Evolutionary conservation across 1,140 invertebrate species (phyloP), one percentile per base, ranked within the genome.

Genomic region (Drosophila kurseongensis): DNA sequence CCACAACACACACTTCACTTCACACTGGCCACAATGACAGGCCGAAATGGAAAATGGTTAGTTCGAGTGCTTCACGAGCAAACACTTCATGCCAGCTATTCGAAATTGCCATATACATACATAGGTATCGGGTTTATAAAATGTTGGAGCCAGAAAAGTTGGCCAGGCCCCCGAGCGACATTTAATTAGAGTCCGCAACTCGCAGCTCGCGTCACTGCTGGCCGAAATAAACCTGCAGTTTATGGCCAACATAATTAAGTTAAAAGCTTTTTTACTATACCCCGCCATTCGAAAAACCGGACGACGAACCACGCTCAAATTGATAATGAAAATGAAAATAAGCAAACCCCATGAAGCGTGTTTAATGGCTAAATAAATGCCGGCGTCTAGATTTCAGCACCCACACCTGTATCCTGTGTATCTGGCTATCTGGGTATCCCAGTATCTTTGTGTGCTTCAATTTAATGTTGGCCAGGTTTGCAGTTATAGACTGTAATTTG

Each of bases 241-340:
- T 88, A 88, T 89, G 77, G 84, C 79, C 84, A 86, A 90, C 84
- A 90, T 90, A 89, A 89, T 89, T 89, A 89, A 90, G 80, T 89
- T 89, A 84, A 89, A 89, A 89, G 84, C 85, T 90, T 89, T 89
- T 89, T 89, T 89, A 89, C 77, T 80, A 74, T 68, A 58, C 48
- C n/a, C 45, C 38, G 14, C 16, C 50, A 36, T 36, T 68, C 32
- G 4, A 8, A 14, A 29, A 72, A 56, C 68, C 62, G 73, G 72
- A 66, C 61, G 42, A 38, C 50, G 80, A 32, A 32, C 29, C 79
- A 75, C 83, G 80, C 68, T 71, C 69, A 90, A 89, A 89, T 88
- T 89, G 84, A 88, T 84, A 88, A 88, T 88, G 84, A 90, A 88
- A 90, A 89, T 84, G 84, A 90, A 90, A 90, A 89, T 84, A 90